phyloP scores from a whole-genome alignment of 2,888 invertebrate species.

The Protodeltote pygarga region DNA sequence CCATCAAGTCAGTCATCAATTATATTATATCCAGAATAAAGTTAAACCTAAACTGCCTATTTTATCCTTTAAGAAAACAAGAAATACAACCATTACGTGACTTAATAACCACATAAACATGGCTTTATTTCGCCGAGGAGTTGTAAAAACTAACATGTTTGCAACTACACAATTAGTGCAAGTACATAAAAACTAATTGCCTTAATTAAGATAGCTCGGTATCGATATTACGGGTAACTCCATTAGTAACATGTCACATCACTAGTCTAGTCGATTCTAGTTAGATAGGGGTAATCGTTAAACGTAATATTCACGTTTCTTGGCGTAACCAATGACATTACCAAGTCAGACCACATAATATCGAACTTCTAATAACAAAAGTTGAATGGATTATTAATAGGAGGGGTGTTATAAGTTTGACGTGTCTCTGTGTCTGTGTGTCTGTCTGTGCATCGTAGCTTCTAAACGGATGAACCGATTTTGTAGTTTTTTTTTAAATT shows the following conservation, averaged over 20 bases:
- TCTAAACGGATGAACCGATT: no score
- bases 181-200: slow-evolving; percentile 43
- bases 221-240: slow-evolving; percentile 32
- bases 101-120: slow-evolving; percentile 19
- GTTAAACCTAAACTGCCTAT: neutral
- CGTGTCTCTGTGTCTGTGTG: no score
- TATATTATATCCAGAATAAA: no score
- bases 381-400: no score
- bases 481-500: no score
- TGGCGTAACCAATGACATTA: no score
- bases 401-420: no score
- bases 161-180: slow-evolving; percentile 33
- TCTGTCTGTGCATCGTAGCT: no score
- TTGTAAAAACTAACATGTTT: slow-evolving; percentile 32
- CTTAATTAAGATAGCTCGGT: slow-evolving; percentile 44
- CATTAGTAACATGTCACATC: slow-evolving; percentile 45
- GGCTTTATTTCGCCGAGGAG: slow-evolving; percentile 27
- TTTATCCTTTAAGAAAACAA: slow-evolving; percentile 15
- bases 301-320: slow-evolving; percentile 34
- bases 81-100: slow-evolving; percentile 13
- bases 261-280: slow-evolving; percentile 41
- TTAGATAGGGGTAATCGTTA: slow-evolving; percentile 31
- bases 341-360: no score
- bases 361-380: no score
- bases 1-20: no score